Evolutionary conservation across 2,113 vertebrate species (phyloP).

Genomic region (Stegastes partitus): DNA sequence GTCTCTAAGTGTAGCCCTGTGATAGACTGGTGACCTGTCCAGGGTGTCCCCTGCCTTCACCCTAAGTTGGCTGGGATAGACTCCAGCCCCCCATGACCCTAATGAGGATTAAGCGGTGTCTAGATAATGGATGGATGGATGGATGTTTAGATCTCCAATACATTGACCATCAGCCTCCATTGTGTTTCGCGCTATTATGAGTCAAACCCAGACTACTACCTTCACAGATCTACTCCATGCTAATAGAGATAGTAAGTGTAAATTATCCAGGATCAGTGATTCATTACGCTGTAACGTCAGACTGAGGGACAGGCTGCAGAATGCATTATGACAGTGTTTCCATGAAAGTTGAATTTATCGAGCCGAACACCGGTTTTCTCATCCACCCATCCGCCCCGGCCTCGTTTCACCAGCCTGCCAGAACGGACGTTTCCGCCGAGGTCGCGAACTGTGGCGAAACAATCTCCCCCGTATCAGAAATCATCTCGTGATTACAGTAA

Average conservation of each 20-base stretch:
- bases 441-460: conserved; percentile 56
- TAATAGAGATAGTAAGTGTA: conserved; percentile 7
- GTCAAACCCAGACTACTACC: neutral
- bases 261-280: conserved; percentile 28
- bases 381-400: conserved; percentile 44
- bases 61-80: too few relatives aligned
- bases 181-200: too few relatives aligned
- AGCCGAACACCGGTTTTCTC: conserved; percentile 35
- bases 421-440: conserved; percentile 43
- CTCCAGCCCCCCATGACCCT: too few relatives aligned
- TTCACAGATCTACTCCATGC: neutral
- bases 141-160: too few relatives aligned
- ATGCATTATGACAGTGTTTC: conserved; percentile 29
- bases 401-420: conserved; percentile 43
- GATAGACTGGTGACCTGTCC: too few relatives aligned
- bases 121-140: too few relatives aligned
- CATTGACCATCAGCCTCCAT: too few relatives aligned
- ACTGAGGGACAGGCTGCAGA: conserved; percentile 21
- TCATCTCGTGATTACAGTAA: conserved; percentile 68
- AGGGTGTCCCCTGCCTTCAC: too few relatives aligned
- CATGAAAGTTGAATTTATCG: conserved; percentile 46
- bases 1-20: too few relatives aligned
- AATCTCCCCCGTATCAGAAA: conserved; percentile 62
- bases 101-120: too few relatives aligned
- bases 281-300: conserved; percentile 8